Evolutionary conservation across 2,113 vertebrate species (phyloP).

Genomic region (Brienomyrus brachyistius): DNA sequence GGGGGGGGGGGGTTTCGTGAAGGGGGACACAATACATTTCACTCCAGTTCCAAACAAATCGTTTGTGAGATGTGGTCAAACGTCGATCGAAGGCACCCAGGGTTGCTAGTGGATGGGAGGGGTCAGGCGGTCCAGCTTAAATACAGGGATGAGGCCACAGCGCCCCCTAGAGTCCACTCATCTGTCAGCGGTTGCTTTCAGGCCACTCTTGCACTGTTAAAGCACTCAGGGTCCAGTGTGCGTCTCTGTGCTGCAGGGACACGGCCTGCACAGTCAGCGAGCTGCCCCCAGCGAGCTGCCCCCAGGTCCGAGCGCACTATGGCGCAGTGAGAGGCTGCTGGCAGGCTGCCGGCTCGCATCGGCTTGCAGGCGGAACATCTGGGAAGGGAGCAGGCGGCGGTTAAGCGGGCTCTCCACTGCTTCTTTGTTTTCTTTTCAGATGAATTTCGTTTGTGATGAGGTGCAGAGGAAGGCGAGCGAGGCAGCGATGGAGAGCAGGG

Average conservation of each 20-base stretch:
- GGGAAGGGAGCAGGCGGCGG: background rate
- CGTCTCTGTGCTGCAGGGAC: background rate
- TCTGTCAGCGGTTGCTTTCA: background rate
- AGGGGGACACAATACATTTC: background rate
- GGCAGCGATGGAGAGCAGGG: background rate
- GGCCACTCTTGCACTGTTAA: background rate
- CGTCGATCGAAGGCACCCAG: conserved; percentile 6
- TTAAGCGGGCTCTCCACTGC: background rate
- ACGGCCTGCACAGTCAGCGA: background rate
- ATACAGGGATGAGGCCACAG: background rate
- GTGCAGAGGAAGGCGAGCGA: background rate
- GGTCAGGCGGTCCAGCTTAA: background rate
- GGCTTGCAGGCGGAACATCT: background rate
- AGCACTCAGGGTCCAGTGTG: background rate
- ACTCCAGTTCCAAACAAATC: conserved; percentile 9
- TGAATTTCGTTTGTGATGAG: background rate
- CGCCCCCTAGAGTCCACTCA: conserved; percentile 5
- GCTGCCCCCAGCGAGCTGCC: background rate
- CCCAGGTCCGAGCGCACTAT: background rate
- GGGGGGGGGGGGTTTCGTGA: background rate
- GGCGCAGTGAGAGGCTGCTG: background rate
- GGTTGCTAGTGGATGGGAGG: no score
- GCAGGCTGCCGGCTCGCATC: background rate
- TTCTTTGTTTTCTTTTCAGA: background rate
- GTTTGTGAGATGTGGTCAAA: conserved; percentile 8